These are phyloP conservation scores for Drosophila fulvimacula DNA, from an alignment of 2,888 invertebrate genomes.

Conservation along the genomic window DNA sequence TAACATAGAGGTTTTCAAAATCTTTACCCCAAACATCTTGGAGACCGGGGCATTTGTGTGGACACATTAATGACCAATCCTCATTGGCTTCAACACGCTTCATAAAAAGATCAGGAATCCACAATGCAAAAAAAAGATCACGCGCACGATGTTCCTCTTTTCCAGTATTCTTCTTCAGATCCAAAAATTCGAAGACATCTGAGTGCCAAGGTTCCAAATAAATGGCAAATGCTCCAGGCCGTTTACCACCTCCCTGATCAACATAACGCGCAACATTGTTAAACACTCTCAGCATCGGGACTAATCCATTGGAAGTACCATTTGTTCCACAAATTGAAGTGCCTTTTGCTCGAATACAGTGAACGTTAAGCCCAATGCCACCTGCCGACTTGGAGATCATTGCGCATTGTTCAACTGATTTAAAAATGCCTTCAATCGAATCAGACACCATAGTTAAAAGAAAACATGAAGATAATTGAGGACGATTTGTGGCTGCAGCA, in stretches of 20 bases:
- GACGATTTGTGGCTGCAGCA: constrained; percentile 95
- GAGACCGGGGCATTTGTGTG: constrained; percentile 95
- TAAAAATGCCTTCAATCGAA: constrained; percentile 97
- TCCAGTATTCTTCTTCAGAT: constrained; percentile 97
- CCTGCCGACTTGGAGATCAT: constrained; percentile 98
- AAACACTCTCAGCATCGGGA: constrained; percentile 97
- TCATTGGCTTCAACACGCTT: constrained; percentile 93
- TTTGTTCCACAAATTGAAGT: constrained; percentile 97
- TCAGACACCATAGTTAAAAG: constrained; percentile 97
- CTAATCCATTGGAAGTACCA: constrained; percentile 96
- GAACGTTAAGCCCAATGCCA: constrained; percentile 98
- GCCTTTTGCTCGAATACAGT: constrained; percentile 96
- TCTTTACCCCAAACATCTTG: constrained; percentile 97
- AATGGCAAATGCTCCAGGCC: constrained; percentile 98
- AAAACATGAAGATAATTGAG: constrained; percentile 98
- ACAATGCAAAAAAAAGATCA: constrained; percentile 97
- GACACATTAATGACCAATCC: constrained; percentile 98
- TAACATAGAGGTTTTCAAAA: constrained; percentile 94
- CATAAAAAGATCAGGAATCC: constrained; percentile 99
- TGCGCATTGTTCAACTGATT: constrained; percentile 96
- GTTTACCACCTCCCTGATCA: constrained; percentile 98
- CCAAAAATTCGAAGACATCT: constrained; percentile 97
- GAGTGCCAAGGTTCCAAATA: constrained; percentile 99
- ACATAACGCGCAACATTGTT: constrained; percentile 98
- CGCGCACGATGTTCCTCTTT: constrained; percentile 97